Evolutionary conservation across 2,113 vertebrate species (phyloP).

Genomic region (Erythrolamprus reginae): DNA sequence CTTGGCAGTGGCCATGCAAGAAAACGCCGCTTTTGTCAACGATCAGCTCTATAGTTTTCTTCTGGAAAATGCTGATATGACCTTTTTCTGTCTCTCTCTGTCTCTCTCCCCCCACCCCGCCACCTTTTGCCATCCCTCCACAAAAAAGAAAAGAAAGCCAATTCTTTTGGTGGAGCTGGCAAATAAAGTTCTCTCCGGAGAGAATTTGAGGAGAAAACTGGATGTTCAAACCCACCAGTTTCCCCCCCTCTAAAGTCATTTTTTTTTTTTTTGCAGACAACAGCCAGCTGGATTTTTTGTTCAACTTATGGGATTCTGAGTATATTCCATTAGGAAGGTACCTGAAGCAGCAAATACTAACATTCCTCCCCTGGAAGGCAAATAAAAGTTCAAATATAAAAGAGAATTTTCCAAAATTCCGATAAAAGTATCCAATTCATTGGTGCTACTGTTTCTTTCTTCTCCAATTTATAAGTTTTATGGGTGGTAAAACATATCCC

Average conservation of each 20-base stretch:
- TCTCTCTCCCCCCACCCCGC: conserved; percentile 35
- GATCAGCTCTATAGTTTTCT: conserved; percentile 88
- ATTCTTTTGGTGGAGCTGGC: not conserved
- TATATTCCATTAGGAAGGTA: not conserved
- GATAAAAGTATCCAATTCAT: not conserved
- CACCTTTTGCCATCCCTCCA: not conserved
- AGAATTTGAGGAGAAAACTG: not conserved
- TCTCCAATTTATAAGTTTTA: not conserved
- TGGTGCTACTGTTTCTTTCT: not conserved
- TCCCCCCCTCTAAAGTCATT: not conserved
- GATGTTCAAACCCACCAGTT: not conserved
- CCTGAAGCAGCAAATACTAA: not conserved
- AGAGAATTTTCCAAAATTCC: not conserved
- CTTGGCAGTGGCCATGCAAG: conserved; percentile 73
- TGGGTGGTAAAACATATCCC: not conserved
- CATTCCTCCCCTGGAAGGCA: not conserved
- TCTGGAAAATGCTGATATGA: conserved; percentile 81
- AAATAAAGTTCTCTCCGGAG: not conserved
- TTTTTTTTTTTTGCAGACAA: not conserved
- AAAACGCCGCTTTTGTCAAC: conserved; percentile 81
- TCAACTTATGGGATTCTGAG: not conserved
- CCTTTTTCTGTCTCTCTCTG: conserved; percentile 50
- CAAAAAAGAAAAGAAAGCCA: conserved; percentile 33
- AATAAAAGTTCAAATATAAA: not conserved
- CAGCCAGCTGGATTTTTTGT: too few species aligned